Evolutionary conservation across 2,113 vertebrate genomes (phyloP).

Genomic region (Ariopsis seemanni): DNA sequence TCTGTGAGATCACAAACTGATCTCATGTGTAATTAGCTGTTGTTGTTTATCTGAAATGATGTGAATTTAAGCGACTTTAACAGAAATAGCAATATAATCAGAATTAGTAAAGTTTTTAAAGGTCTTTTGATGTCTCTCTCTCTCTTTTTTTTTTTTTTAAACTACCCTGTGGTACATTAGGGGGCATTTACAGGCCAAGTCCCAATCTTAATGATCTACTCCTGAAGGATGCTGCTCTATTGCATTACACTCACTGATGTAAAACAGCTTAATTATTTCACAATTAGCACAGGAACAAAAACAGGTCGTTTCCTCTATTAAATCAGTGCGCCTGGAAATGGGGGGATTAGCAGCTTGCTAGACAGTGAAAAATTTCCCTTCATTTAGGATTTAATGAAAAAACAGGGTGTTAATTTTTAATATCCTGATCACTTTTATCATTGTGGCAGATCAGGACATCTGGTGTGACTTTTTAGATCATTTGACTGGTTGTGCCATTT

Average conservation of each 20-base stretch:
- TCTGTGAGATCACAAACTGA: background rate
- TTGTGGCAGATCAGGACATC: slow-evolving; percentile 9
- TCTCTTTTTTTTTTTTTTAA: background rate
- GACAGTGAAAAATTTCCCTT: slow-evolving; percentile 19
- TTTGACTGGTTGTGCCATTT: background rate
- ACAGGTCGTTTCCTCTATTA: slow-evolving; percentile 34
- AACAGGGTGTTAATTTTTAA: slow-evolving; percentile 18
- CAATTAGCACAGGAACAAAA: slow-evolving; percentile 44
- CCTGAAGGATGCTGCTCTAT: slow-evolving; percentile 41
- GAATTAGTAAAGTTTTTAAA: background rate
- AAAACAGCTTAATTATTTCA: slow-evolving; percentile 50
- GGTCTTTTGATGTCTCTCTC: too few relatives aligned
- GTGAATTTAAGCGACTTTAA: background rate
- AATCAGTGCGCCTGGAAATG: slow-evolving; percentile 18
- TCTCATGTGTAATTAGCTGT: background rate
- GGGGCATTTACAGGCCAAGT: slow-evolving; percentile 38
- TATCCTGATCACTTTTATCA: slow-evolving; percentile 26
- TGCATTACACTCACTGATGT: slow-evolving; percentile 47
- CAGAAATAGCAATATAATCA: background rate
- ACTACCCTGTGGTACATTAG: background rate
- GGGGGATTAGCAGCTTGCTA: slow-evolving; percentile 22
- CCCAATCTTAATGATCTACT: slow-evolving; percentile 39
- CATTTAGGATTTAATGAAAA: background rate
- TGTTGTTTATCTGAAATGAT: too few relatives aligned
- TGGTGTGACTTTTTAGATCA: background rate